Evolutionary conservation across 1,140 invertebrate genomes (phyloP), one percentile per base, ranked within the genome.

Genomic region (Drosophila melanogaster): DNA sequence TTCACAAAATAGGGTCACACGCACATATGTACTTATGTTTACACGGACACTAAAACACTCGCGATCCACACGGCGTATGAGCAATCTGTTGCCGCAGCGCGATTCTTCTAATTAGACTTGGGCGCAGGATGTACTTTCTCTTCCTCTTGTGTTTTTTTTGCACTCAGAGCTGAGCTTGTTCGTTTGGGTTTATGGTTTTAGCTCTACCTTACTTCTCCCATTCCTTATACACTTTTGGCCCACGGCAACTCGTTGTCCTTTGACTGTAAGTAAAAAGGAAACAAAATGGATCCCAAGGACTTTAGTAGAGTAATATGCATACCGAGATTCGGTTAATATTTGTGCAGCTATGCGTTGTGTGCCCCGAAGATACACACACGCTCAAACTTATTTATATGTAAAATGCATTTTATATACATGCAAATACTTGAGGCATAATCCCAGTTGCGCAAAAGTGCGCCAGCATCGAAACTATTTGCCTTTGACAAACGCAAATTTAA

Each of bases 401-500:
- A 14, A 38, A 14, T 37, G 14, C 37, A 38, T 14, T 38, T 38
- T 38, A 37, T 22, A 26, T 33, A 26, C 15, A 56, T 22, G 51
- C 43, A 49, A 49, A 70, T 56, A 69, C 41, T 70, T 56, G 12
- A 56, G 50, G 35, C 65, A 56, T 46, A 70, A 35, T 70, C 51
- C 50, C 66, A 38, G 17, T 24, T 60, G 41, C 17, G 43, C 59
- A 19, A 69, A 55, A 55, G 51, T 66, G 46, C 59, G 61, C 38
- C 40, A 41, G 40, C 43, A 8, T 24, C 15, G 57, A 47, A 77
- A 77, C 61, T 77, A 77, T 77, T 77, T 77, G n/a, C 47, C 74
- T 77, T 77, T 77, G 73, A 77, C 62, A 69, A 77, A 77, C 37
- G 24, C 24, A 59, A 77, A 77, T 67, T 77, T 77, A 77, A 77